Evolutionary conservation across 2,797 vertebrate genomes (phyloP), one percentile per base, ranked within the genome.

Genomic region (Sebastes hubbsi): DNA sequence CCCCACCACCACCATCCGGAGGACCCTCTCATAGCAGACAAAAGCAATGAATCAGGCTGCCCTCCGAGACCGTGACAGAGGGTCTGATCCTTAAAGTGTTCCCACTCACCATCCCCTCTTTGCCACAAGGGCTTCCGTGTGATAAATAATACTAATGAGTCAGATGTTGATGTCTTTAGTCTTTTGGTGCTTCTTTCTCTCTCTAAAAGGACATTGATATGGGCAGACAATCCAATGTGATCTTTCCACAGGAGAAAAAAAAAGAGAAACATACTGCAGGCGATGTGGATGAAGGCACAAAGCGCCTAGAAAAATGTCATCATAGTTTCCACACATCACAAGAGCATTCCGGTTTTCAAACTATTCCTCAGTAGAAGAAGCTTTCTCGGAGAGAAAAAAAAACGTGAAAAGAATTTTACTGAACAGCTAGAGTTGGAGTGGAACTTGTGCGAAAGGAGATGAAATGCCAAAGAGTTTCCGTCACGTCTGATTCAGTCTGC

Each of bases 11-110:
- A 18, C 67, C 76, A 83, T 76, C 81, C 70, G 1, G 75, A 78
- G 75, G 82, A 81, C 80, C 89, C 82, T 89, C 86, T 88, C 49
- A 55, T 20, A 29, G 29, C 64, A 88, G 78, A 93, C 89, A 92
- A 94, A 92, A 87, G 89, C 83, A 77, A 90, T 91, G 81, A 92
- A 91, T 93, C 84, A 90, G 77, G 25, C 77, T 76, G 73, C 74
- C 88, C 86, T 90, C 71, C 72, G 83, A 89, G 83, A 84, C 42
- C 67, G 70, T 62, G 83, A 88, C 74, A 79, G 72, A 73, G 49
- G 79, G 72, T 87, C 77, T 81, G 78, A 92, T 87, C 76, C 69
- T 79, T 66, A 29, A 91, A 92, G 86, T 87, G 88, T 71, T 74
- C 81, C 76, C 74, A 86, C 79, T 91, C 80, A 69, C 65, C 29